Conservation (phyloP, 2,797 vertebrate species). For the Melopsittacus undulatus region DNA sequence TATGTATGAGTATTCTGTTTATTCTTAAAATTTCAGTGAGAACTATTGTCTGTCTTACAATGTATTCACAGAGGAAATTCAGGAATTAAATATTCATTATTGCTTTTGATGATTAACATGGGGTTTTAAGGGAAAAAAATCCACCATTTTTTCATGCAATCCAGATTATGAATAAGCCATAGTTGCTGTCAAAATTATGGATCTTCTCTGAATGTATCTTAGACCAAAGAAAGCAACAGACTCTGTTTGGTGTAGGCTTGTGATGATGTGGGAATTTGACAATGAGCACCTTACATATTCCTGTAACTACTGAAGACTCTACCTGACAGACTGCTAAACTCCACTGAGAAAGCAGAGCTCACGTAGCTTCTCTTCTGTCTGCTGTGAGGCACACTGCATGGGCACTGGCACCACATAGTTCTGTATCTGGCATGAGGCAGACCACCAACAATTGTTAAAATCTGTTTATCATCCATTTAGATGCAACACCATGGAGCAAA, state of each 20-base stretch:
- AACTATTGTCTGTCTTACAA: neutral
- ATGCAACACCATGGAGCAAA: neutral
- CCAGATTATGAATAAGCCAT: neutral
- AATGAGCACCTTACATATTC: neutral
- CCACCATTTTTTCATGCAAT: neutral
- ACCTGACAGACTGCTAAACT: neutral
- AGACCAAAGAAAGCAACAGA: neutral
- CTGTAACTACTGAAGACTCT: neutral
- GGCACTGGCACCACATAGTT: neutral
- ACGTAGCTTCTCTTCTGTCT: neutral
- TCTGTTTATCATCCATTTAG: neutral
- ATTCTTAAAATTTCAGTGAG: neutral
- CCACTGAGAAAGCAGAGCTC: neutral
- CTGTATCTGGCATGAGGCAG: neutral
- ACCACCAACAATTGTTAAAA: neutral
- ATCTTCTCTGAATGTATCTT: neutral
- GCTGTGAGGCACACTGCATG: neutral
- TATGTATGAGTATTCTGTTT: neutral
- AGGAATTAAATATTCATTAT: neutral
- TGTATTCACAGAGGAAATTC: neutral
- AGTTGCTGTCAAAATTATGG: conserved; percentile 7
- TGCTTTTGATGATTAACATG: neutral
- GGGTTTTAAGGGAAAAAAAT: neutral
- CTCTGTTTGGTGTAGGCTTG: neutral
- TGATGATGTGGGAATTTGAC: neutral